These are phyloP conservation scores for Stegophylla sp. DNA, from an alignment of 2,888 invertebrate species.

Conservation along the genomic window DNA sequence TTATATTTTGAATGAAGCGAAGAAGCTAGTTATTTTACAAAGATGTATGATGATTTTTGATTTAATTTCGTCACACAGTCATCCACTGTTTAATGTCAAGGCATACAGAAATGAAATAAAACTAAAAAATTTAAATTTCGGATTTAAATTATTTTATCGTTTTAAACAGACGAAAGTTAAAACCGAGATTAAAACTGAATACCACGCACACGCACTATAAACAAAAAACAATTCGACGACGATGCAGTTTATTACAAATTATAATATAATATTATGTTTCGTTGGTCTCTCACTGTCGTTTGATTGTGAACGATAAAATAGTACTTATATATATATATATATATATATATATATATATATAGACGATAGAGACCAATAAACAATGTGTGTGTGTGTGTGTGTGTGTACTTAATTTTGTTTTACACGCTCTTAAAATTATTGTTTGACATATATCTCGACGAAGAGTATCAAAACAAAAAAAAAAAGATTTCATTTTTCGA, in stretches of 20 bases:
- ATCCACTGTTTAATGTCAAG: no score
- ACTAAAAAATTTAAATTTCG: not conserved
- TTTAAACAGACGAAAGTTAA: no score
- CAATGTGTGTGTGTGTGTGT: not conserved
- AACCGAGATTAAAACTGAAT: no score
- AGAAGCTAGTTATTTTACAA: no score
- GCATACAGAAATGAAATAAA: not conserved
- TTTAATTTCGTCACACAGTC: no score
- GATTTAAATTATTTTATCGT: no score
- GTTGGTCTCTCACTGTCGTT: not conserved
- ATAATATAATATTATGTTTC: no score
- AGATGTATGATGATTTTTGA: no score
- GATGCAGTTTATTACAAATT: no score
- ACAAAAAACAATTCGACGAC: no score
- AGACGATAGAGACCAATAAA: no score
- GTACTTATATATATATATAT: not conserved
- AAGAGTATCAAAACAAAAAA: not conserved
- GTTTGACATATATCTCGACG: not conserved
- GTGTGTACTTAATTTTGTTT: not conserved
- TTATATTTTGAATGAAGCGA: no score
- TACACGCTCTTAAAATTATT: constrained; percentile 15
- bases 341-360: not conserved
- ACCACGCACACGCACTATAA: not conserved
- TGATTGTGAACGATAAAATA: not conserved
- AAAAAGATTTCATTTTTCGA: constrained; percentile 37